Conservation (phyloP, 2,888 invertebrate species). For the Cordylochernes scorpioides region DNA sequence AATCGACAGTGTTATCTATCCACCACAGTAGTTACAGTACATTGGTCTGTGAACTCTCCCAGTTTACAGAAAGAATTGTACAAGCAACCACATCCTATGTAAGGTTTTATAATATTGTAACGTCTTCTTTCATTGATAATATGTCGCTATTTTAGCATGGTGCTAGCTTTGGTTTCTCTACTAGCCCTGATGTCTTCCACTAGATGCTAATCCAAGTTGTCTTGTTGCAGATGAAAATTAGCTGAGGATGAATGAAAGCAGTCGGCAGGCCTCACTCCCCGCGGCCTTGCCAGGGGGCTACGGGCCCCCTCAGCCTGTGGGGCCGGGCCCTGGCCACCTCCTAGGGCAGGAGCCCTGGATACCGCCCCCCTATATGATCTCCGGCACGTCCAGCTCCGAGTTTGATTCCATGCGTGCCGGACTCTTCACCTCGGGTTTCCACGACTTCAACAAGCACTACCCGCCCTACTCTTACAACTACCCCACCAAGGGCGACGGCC, state of each 20-base stretch:
- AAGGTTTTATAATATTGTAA: too few species aligned
- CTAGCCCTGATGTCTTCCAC: too few species aligned
- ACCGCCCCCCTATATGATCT: conserved; percentile 6
- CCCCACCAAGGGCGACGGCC: conserved; percentile 1
- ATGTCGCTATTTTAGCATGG: too few species aligned
- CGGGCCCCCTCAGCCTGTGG: conserved; percentile 4
- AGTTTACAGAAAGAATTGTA: too few species aligned
- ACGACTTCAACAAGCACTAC: conserved; percentile 4
- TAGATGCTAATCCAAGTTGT: too few species aligned
- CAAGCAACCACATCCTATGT: too few species aligned
- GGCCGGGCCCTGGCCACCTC: conserved; percentile 6
- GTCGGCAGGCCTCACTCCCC: conserved; percentile 7
- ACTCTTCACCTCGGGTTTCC: conserved; percentile 4
- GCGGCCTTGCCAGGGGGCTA: conserved; percentile 8
- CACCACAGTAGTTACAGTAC: too few species aligned
- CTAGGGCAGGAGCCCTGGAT: conserved; percentile 10
- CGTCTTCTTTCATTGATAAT: too few species aligned
- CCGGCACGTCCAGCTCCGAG: conserved; percentile 5
- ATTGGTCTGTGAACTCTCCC: too few species aligned
- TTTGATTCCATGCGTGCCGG: conserved; percentile 6
- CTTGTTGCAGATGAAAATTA: background rate
- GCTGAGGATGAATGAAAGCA: conserved; percentile 9
- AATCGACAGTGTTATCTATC: too few species aligned
- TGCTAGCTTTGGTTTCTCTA: too few species aligned
- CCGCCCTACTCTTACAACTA: conserved; percentile 1